Percentiles rank a stretch among this genome's conserved stretches.
These are phyloP conservation scores for Drosophila parabipectinata DNA, from an alignment of 1,140 invertebrate genomes.

Conservation along the genomic window DNA sequence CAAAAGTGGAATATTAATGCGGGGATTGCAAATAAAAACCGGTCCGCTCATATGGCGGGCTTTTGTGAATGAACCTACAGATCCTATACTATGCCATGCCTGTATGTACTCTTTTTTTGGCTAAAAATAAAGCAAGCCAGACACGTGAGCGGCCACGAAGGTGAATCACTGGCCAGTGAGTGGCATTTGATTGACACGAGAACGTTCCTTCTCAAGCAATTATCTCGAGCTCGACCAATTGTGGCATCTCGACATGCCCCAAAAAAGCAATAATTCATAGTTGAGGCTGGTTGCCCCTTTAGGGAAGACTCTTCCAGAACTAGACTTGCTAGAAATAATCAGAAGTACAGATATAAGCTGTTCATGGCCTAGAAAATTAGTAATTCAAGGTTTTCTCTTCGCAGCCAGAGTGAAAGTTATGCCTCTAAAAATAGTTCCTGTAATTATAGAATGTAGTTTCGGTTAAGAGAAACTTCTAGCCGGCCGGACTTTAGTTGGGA, in stretches of 20 bases:
- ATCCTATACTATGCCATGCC: constrained; percentile 11
- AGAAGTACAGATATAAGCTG: not conserved
- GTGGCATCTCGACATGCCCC: not conserved
- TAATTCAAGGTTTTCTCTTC: constrained; percentile 17
- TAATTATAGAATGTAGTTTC: constrained; percentile 3
- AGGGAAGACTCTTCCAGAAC: too few relatives aligned
- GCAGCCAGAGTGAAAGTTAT: constrained; percentile 24
- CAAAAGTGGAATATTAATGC: constrained; percentile 37
- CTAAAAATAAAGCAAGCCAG: constrained; percentile 29
- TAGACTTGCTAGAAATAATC: too few relatives aligned
- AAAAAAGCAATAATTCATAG: not conserved
- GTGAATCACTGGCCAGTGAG: constrained; percentile 32
- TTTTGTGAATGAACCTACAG: constrained; percentile 41
- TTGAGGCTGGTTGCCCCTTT: not conserved
- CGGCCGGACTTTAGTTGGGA: constrained; percentile 14
- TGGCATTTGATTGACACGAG: constrained; percentile 16
- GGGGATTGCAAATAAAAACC: constrained; percentile 30
- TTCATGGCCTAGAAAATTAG: constrained; percentile 15
- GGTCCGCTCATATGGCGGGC: constrained; percentile 17
- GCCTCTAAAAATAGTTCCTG: constrained; percentile 19
- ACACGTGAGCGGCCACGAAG: constrained; percentile 36
- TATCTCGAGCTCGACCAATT: not conserved
- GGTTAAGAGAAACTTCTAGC: constrained; percentile 2
- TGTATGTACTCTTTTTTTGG: not conserved
- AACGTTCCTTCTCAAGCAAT: constrained; percentile 11